Conservation (phyloP, 2,113 vertebrate species). For the Candoia aspera region DNA sequence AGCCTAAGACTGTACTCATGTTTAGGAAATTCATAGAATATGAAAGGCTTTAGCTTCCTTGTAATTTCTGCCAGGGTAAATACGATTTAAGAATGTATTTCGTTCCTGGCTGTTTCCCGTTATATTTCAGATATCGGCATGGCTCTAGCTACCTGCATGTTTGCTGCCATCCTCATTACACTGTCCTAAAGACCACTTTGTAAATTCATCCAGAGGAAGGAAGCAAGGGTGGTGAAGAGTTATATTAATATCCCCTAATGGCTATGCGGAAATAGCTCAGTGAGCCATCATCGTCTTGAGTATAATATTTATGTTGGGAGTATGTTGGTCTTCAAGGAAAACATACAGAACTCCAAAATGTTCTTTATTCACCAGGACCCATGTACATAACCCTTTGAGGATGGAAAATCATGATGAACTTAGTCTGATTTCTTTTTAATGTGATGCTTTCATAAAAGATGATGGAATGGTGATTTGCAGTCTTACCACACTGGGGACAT, state of each 20-base stretch:
- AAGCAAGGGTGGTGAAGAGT: conserved; percentile 42
- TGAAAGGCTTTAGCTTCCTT: background rate
- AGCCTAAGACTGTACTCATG: background rate
- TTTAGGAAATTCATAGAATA: background rate
- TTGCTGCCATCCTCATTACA: conserved; percentile 41
- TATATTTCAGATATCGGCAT: conserved; percentile 35
- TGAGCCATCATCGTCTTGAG: conserved; percentile 10
- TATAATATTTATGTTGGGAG: background rate
- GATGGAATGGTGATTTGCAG: background rate
- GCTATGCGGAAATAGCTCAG: conserved; percentile 60
- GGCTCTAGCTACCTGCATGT: conserved; percentile 53
- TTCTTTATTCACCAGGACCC: background rate
- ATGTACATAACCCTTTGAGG: background rate
- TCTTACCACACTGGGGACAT: background rate
- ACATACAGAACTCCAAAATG: background rate
- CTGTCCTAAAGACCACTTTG: conserved; percentile 56
- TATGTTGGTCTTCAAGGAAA: background rate
- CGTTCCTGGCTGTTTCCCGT: conserved; percentile 41
- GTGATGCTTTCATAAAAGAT: background rate
- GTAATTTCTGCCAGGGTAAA: background rate
- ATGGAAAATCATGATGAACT: background rate
- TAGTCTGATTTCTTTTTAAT: background rate
- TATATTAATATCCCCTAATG: conserved; percentile 39
- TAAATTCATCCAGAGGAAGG: conserved; percentile 62
- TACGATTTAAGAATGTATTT: conserved; percentile 20